A percentile compares a stretch with the other conserved stretches of the same genome.
phyloP scores from a whole-genome alignment of 2,888 invertebrate genomes.

The Apeira syringaria region DNA sequence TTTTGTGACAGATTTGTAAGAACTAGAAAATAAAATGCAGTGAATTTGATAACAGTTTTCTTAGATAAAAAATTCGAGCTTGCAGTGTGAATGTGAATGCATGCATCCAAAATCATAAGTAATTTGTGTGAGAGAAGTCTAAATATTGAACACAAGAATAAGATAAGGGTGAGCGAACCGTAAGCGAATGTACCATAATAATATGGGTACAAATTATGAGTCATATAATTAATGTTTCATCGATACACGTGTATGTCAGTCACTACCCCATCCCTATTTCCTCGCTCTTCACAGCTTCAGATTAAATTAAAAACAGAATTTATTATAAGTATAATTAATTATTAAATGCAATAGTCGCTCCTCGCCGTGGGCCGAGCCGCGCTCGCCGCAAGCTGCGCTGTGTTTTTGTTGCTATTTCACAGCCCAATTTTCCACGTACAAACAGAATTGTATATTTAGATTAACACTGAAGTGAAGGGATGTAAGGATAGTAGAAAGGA shows the following conservation, averaged over 20 bases:
- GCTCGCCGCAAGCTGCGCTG: constrained; percentile 60
- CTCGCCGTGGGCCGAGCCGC: constrained; percentile 38
- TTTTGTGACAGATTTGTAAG: too few relatives aligned
- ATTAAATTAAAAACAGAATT: constrained; percentile 80
- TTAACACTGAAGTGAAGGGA: constrained; percentile 60
- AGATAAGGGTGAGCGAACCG: too few relatives aligned
- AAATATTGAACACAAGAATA: too few relatives aligned
- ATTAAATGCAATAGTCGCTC: constrained; percentile 65
- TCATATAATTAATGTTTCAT: background rate
- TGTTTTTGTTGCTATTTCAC: constrained; percentile 70
- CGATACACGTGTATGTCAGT: too few relatives aligned
- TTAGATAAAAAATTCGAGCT: too few relatives aligned
- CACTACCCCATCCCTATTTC: constrained; percentile 13
- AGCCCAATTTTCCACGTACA: constrained; percentile 53
- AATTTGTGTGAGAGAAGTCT: too few relatives aligned
- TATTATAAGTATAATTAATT: constrained; percentile 76
- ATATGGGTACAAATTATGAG: background rate
- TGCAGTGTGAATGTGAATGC: too few relatives aligned
- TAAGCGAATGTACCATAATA: too few relatives aligned
- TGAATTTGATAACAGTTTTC: too few relatives aligned
- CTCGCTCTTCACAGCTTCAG: constrained; percentile 47
- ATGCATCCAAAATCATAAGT: too few relatives aligned
- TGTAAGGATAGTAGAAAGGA: constrained; percentile 41
- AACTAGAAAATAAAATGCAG: too few relatives aligned
- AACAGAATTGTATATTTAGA: constrained; percentile 76